A percentile compares a stretch with the other conserved stretches of the same genome.
Conservation (phyloP, 2,888 invertebrate genomes). For the Myathropa florea region DNA sequence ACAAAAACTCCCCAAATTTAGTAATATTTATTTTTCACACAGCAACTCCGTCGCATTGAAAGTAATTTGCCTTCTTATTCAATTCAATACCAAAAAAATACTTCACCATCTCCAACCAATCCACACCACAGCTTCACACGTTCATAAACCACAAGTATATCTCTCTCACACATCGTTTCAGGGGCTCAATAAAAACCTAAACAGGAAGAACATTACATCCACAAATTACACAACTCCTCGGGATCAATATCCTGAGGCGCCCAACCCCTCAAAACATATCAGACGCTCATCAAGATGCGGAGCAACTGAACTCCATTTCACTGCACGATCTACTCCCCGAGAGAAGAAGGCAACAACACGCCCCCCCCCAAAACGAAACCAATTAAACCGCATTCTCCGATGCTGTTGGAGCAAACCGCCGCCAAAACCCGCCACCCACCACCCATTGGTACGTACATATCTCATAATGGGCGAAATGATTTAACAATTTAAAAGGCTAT, state of each 20-base stretch:
- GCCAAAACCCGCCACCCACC: background rate
- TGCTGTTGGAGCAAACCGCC: background rate
- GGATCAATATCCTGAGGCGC: conserved; percentile 25
- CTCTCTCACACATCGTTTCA: conserved; percentile 22
- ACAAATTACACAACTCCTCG: conserved; percentile 13
- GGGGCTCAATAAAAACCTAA: conserved; percentile 13
- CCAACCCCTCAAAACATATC: background rate
- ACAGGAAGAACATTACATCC: background rate
- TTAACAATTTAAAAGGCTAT: conserved; percentile 70
- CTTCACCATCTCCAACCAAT: no score
- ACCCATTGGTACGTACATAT: conserved; percentile 24
- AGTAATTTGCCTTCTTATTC: background rate
- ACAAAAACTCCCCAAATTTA: no score
- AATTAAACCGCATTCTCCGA: conserved; percentile 41
- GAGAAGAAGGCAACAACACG: conserved; percentile 1
- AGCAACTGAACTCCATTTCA: conserved; percentile 45
- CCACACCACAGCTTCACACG: background rate
- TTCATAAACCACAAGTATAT: background rate
- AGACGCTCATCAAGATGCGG: conserved; percentile 35
- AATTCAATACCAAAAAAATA: background rate
- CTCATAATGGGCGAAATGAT: conserved; percentile 64
- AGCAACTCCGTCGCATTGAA: no score
- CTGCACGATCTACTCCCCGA: conserved; percentile 7
- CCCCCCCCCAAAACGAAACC: conserved; percentile 23
- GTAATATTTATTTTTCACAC: no score